Evolutionary conservation across 2,888 invertebrate genomes (phyloP).

Genomic region (Aleiodes leptofemur): DNA sequence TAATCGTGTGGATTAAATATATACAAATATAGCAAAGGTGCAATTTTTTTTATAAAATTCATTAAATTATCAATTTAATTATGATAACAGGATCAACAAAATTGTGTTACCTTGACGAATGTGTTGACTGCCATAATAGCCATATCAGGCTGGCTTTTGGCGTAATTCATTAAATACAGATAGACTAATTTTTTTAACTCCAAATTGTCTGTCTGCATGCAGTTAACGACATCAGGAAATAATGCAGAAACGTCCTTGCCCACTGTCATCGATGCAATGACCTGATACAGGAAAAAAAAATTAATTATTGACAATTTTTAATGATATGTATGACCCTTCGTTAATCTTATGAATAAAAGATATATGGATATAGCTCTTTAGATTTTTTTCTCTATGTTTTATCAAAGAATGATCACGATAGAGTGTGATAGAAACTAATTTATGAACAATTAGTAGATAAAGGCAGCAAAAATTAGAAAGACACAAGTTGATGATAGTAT

Average conservation of each 20-base stretch:
- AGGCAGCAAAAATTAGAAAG: no score
- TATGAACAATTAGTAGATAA: no score
- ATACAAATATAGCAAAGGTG: constrained; percentile 58
- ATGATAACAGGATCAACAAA: constrained; percentile 46
- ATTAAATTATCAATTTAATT: constrained; percentile 50
- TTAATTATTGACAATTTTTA: background rate
- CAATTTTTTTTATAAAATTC: constrained; percentile 52
- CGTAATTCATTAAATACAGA: constrained; percentile 99
- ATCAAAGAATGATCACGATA: no score
- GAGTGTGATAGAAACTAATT: no score
- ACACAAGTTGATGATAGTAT: no score
- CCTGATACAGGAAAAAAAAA: constrained; percentile 77
- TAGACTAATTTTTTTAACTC: constrained; percentile 99
- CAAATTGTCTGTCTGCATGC: constrained; percentile 99
- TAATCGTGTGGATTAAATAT: constrained; percentile 61
- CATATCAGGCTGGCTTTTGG: constrained; percentile 99
- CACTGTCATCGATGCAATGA: constrained; percentile 99
- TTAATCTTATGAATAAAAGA: no score
- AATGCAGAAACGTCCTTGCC: constrained; percentile 99
- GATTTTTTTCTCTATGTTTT: no score
- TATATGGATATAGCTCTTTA: no score
- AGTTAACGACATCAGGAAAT: constrained; percentile 99
- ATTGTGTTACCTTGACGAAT: constrained; percentile 92
- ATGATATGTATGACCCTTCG: no score
- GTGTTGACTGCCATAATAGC: constrained; percentile 99